phyloP scores from a whole-genome alignment of 2,797 vertebrate genomes.

The Adelosebastes latens region DNA sequence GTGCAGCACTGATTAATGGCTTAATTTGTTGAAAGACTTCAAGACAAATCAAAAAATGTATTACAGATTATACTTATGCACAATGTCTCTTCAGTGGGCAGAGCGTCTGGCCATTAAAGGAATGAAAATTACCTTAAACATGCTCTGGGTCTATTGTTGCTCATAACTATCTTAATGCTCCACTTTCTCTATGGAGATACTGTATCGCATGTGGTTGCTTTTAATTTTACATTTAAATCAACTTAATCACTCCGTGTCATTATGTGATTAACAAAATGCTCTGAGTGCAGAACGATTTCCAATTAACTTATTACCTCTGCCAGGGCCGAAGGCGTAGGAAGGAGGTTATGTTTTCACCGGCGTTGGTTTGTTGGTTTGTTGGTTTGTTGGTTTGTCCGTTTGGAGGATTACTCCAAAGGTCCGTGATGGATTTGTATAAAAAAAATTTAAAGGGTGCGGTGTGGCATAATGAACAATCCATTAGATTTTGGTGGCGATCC shows the following conservation, averaged over 20 bases:
- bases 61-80: not conserved
- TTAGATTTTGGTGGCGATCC: too few relatives aligned
- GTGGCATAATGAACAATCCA: too few relatives aligned
- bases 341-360: too few relatives aligned
- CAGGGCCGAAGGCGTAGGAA: too few relatives aligned
- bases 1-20: not conserved
- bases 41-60: not conserved
- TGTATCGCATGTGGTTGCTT: not conserved
- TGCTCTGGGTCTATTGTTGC: not conserved
- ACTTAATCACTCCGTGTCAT: not conserved
- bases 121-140: not conserved
- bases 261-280: too few relatives aligned
- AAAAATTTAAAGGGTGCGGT: too few relatives aligned
- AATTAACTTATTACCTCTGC: too few relatives aligned
- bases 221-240: conserved; percentile 16
- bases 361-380: too few relatives aligned
- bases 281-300: too few relatives aligned
- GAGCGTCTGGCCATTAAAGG: not conserved
- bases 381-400: too few relatives aligned
- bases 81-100: not conserved
- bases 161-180: conserved; percentile 4
- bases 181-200: not conserved
- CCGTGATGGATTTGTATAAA: too few relatives aligned
- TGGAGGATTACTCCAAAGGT: too few relatives aligned
- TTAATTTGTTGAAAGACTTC: not conserved